A percentile compares a stretch with the other conserved stretches of the same genome.
phyloP scores from a whole-genome alignment of 2,888 invertebrate species.

The Andrena bicolor region DNA sequence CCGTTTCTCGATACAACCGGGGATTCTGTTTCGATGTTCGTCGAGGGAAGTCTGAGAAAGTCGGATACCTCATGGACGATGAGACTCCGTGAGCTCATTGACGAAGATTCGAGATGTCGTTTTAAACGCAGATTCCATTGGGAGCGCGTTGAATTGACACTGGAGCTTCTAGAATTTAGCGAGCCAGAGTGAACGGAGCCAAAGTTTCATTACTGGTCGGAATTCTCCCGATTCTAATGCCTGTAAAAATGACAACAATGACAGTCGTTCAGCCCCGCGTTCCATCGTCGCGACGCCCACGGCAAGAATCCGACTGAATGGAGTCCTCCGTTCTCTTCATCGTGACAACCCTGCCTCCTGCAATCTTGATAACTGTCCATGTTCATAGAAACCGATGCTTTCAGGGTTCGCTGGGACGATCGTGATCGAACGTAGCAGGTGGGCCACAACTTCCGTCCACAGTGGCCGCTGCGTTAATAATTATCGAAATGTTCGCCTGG shows the following conservation, averaged over 20 bases:
- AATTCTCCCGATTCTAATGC: constrained; percentile 64
- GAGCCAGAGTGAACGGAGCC: not conserved
- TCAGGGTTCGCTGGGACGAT: constrained; percentile 43
- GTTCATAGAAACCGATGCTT: constrained; percentile 48
- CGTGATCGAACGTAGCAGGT: constrained; percentile 27
- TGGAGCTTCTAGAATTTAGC: not conserved
- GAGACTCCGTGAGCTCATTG: not conserved
- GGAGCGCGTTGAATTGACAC: too few species aligned
- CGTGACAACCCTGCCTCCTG: constrained; percentile 74
- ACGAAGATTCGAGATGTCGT: too few species aligned
- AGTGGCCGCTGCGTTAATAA: not conserved
- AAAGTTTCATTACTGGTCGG: constrained; percentile 42
- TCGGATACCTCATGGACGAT: too few species aligned
- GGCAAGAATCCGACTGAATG: constrained; percentile 76
- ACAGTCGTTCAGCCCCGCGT: constrained; percentile 75
- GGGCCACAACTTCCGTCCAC: not conserved
- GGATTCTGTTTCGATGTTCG: not conserved
- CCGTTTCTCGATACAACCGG: not conserved
- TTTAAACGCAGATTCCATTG: too few species aligned
- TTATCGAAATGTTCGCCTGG: too few species aligned
- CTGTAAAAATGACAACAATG: constrained; percentile 78
- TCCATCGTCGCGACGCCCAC: constrained; percentile 70
- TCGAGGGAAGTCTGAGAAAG: not conserved
- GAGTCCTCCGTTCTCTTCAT: constrained; percentile 77
- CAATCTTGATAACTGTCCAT: constrained; percentile 79